Percentiles rank a stretch among this genome's conserved stretches.
phyloP scores from a whole-genome alignment of 2,797 vertebrate species.

The Clarias laeviceps region DNA sequence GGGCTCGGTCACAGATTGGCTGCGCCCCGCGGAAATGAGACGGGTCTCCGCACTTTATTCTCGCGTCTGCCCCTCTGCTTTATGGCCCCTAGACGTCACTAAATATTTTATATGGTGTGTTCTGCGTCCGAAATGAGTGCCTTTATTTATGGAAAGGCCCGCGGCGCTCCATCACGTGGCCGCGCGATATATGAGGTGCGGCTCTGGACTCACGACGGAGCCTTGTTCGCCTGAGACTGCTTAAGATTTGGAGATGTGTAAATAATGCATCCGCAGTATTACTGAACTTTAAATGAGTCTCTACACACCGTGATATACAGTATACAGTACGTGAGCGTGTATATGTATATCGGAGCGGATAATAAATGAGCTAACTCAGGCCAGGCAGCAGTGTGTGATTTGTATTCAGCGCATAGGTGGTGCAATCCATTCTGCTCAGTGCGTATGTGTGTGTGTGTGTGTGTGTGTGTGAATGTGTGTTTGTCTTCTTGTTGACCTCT shows the following conservation, averaged over 20 bases:
- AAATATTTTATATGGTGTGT: slow-evolving; percentile 74
- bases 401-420: slow-evolving; percentile 33
- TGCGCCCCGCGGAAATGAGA: slow-evolving; percentile 58
- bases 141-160: slow-evolving; percentile 69
- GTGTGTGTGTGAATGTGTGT: background rate
- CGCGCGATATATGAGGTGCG: slow-evolving; percentile 62
- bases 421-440: slow-evolving; percentile 32
- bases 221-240: slow-evolving; percentile 21
- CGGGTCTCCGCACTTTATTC: slow-evolving; percentile 52
- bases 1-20: slow-evolving; percentile 26
- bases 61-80: slow-evolving; percentile 53
- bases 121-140: slow-evolving; percentile 51
- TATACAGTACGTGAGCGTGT: background rate
- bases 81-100: slow-evolving; percentile 63
- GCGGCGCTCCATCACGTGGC: slow-evolving; percentile 61
- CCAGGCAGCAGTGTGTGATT: slow-evolving; percentile 49
- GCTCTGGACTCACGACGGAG: slow-evolving; percentile 32
- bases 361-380: background rate
- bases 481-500: slow-evolving; percentile 41
- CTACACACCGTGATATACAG: background rate
- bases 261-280: slow-evolving; percentile 68
- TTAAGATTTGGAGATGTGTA: slow-evolving; percentile 42
- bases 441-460: background rate
- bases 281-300: slow-evolving; percentile 62
- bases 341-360: background rate